Conservation (phyloP, 1,140 invertebrate genomes). For the Marisa cornuarietis region DNA sequence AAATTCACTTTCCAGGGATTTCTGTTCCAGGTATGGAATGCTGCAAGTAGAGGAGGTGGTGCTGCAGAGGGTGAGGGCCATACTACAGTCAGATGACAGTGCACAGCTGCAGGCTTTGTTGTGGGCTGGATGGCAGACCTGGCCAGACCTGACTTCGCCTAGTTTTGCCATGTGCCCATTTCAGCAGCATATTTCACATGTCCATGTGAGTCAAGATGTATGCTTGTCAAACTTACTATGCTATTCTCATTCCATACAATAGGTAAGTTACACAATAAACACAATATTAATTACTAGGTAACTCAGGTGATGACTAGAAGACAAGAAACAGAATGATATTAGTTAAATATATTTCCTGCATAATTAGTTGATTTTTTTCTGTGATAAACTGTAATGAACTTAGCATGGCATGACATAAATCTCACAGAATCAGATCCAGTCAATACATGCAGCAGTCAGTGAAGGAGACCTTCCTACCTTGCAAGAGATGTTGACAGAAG, state of each 20-base stretch:
- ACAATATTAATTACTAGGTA: too few relatives aligned
- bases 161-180: too few relatives aligned
- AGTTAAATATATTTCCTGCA: background rate
- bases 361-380: background rate
- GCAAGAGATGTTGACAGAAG: slow-evolving; percentile 33
- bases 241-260: too few relatives aligned
- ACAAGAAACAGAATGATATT: background rate
- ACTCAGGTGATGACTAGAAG: too few relatives aligned
- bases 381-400: background rate
- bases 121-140: slow-evolving; percentile 38
- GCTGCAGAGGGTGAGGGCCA: slow-evolving; percentile 16
- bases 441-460: slow-evolving; percentile 39
- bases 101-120: slow-evolving; percentile 31
- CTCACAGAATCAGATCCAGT: slow-evolving; percentile 35
- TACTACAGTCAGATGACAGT: slow-evolving; percentile 22
- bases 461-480: slow-evolving; percentile 30
- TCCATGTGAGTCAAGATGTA: too few relatives aligned
- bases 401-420: background rate
- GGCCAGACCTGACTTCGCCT: slow-evolving; percentile 17
- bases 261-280: too few relatives aligned
- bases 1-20: too few relatives aligned
- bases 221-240: background rate
- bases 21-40: slow-evolving; percentile 9
- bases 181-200: too few relatives aligned
- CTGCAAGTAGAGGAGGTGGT: slow-evolving; percentile 16